Evolutionary conservation across 2,113 vertebrate species (phyloP).

Genomic region (Camelus dromedarius): DNA sequence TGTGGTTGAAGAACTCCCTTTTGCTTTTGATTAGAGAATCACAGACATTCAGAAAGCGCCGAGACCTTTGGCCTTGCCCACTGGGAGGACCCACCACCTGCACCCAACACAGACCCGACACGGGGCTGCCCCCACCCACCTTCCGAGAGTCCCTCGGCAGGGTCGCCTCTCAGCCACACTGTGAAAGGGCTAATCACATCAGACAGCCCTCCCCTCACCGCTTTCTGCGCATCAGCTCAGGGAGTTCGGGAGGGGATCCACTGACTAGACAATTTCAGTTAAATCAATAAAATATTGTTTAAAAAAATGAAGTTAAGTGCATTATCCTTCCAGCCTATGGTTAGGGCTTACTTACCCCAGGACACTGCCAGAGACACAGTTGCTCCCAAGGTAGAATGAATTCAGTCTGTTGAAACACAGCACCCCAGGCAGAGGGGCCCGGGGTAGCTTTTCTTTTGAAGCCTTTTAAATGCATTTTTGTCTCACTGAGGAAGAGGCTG

Average conservation of each 20-base stretch:
- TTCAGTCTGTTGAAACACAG: background rate
- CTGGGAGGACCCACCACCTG: too few species aligned
- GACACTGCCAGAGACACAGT: slow-evolving; percentile 60
- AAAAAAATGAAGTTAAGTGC: slow-evolving; percentile 75
- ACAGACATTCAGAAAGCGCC: background rate
- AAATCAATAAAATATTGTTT: slow-evolving; percentile 79
- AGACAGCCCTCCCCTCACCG: background rate
- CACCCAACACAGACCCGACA: fast-evolving
- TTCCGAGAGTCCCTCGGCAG: fast-evolving
- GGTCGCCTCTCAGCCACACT: background rate
- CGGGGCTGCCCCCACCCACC: background rate
- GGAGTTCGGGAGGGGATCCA: slow-evolving; percentile 47
- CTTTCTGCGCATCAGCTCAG: background rate
- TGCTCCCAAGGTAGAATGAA: slow-evolving; percentile 51
- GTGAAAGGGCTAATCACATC: slow-evolving; percentile 53
- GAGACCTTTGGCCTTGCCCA: background rate
- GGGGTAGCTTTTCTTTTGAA: too few species aligned
- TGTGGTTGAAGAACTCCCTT: background rate
- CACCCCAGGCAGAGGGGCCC: fast-evolving
- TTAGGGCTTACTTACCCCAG: slow-evolving; percentile 75
- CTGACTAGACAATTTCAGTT: slow-evolving; percentile 69
- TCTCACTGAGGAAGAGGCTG: too few species aligned
- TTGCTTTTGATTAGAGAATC: background rate
- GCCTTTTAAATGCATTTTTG: background rate
- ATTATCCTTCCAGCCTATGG: slow-evolving; percentile 71